phyloP scores from a whole-genome alignment of 2,888 invertebrate genomes.

The Ellobium chinense region DNA sequence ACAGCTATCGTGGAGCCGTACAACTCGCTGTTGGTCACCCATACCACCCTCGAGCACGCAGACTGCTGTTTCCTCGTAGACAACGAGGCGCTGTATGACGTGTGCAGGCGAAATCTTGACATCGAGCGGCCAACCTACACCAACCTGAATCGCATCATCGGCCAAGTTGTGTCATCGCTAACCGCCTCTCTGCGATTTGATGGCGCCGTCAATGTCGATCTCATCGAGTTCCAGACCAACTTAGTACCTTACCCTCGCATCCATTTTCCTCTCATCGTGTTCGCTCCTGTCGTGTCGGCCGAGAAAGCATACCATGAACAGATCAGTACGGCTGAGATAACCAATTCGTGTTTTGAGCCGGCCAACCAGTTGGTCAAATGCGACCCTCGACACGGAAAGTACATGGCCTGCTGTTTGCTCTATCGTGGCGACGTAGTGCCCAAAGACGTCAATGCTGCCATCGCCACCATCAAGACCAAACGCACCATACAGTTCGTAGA shows the following conservation, averaged over 20 bases:
- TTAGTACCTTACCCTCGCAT: conserved; percentile 81
- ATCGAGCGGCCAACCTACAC: conserved; percentile 92
- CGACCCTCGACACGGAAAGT: conserved; percentile 77
- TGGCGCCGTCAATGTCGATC: conserved; percentile 81
- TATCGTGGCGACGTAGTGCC: conserved; percentile 76
- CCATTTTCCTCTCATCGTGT: conserved; percentile 91
- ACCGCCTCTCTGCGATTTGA: conserved; percentile 80
- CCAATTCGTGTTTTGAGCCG: conserved; percentile 68
- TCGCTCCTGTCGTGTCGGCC: conserved; percentile 94
- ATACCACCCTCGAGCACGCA: conserved; percentile 94
- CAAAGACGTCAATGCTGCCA: conserved; percentile 75
- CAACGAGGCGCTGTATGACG: conserved; percentile 94
- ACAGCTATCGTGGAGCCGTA: conserved; percentile 94
- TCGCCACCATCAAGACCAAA: conserved; percentile 74
- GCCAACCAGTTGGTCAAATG: conserved; percentile 75
- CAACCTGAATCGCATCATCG: conserved; percentile 94
- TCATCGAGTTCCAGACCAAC: conserved; percentile 81
- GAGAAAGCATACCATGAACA: conserved; percentile 97
- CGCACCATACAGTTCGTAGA: conserved; percentile 72
- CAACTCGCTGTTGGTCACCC: conserved; percentile 96
- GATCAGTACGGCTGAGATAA: conserved; percentile 64
- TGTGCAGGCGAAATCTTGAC: conserved; percentile 88
- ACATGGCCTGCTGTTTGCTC: conserved; percentile 79
- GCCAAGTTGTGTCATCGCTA: conserved; percentile 85
- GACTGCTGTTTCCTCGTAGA: conserved; percentile 98